Base-by-base conservation (phyloP, 2,113 vertebrate genomes). In the Halcyon malimbica region DNA sequence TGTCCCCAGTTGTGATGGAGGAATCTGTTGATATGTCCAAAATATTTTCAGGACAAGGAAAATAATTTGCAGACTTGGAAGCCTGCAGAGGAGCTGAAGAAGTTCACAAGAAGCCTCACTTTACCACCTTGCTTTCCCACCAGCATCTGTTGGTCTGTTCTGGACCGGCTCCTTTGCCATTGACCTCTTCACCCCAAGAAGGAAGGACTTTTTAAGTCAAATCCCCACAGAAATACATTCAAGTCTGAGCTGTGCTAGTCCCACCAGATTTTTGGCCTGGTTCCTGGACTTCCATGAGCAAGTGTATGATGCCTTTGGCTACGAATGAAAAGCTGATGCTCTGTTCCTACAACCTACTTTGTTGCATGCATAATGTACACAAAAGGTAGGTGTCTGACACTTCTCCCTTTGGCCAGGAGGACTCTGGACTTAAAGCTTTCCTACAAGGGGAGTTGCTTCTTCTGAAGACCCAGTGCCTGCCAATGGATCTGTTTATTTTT, bases 311-410 rank as follows among this genome's bases (percentile, higher is more conserved):
- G 23, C 57, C 9, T 42, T 31, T 0, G 8, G 0, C 67, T 18
- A 5, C 1, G 5, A 15, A 42, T 16, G 53, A 28, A 37, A 65
- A 83, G 71, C 41, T 65, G 53, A 25, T n/a, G 35, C 3, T 68
- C 25, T 33, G 16, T 24, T 73, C 44, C 75, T 69, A 13, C n/a
- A n/a, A 4, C 26, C 14, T 46, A 4, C 54, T 63, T 19, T 3
- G 1, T 4, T 1, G 8, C 35, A 28, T 2, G 1, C 5, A 7
- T 17, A 5, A 60, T 0, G 2, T 18, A 7, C 76, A 16, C 50
- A 31, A 28, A 35, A 65, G 5, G 11, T 19, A 28, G 44, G 33
- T 17, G 9, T 65, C 73, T 65, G 44, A 44, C 2, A 4, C 21
- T 54, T 33, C 53, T 69, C 67, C 25, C 71, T 65, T 42, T 39